phyloP scores from a whole-genome alignment of 2,888 invertebrate genomes.

The Luperina testacea region DNA sequence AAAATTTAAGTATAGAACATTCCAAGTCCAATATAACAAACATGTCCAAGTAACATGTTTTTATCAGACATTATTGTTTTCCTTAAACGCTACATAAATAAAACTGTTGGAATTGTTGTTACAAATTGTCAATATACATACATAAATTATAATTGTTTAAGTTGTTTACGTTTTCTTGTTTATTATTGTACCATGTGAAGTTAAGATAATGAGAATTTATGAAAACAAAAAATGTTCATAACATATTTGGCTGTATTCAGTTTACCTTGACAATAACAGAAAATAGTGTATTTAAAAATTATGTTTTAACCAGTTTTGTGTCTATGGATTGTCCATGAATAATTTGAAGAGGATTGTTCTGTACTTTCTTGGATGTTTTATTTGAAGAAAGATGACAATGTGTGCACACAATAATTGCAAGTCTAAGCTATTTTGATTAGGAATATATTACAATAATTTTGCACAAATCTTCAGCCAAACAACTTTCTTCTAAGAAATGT shows the following conservation, averaged over 20 bases:
- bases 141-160: slow-evolving; percentile 21
- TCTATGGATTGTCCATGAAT: slow-evolving; percentile 39
- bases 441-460: slow-evolving; percentile 2
- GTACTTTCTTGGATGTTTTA: background rate
- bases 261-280: slow-evolving; percentile 18
- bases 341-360: slow-evolving; percentile 12
- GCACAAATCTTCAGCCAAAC: background rate
- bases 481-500: slow-evolving; percentile 28
- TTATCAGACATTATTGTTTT: slow-evolving; percentile 37
- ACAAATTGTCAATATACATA: slow-evolving; percentile 18
- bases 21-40: background rate
- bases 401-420: background rate
- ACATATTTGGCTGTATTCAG: slow-evolving; percentile 2
- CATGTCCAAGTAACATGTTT: background rate
- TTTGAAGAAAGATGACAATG: background rate
- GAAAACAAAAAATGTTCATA: slow-evolving; percentile 6
- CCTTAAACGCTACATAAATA: slow-evolving; percentile 31
- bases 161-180: slow-evolving; percentile 49
- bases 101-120: background rate
- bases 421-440: background rate
- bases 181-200: slow-evolving; percentile 29
- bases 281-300: slow-evolving; percentile 22
- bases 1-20: background rate
- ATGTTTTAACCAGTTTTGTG: background rate
- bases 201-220: slow-evolving; percentile 15